These are phyloP conservation scores for Drosophila kohkoa DNA, from an alignment of 1,140 invertebrate species.

Conservation along the genomic window DNA sequence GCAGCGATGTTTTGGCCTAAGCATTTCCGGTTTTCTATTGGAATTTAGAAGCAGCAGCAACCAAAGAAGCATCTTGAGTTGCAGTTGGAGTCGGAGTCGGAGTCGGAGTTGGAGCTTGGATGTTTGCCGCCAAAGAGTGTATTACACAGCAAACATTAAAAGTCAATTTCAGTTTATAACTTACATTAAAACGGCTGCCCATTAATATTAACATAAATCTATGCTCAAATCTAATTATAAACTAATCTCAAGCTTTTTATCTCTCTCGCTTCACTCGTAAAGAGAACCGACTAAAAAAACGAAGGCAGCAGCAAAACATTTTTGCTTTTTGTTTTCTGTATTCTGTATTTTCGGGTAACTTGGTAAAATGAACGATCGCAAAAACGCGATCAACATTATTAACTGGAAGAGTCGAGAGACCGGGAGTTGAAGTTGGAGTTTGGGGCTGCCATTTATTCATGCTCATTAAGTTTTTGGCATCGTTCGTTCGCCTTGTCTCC, in stretches of 20 bases:
- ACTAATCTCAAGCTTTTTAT: conserved; percentile 69
- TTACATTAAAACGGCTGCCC: conserved; percentile 60
- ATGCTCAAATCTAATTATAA: conserved; percentile 75
- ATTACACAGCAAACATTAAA: conserved; percentile 51
- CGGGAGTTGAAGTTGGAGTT: not conserved
- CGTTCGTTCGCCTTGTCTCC: conserved; percentile 34
- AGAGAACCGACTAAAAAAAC: not conserved
- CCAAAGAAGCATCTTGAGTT: not conserved
- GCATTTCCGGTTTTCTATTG: conserved; percentile 78
- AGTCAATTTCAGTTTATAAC: conserved; percentile 60
- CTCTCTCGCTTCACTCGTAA: conserved; percentile 9
- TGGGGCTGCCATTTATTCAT: conserved; percentile 74
- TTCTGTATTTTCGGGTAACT: conserved; percentile 12
- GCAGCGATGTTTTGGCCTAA: conserved; percentile 46
- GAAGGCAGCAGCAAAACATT: not conserved
- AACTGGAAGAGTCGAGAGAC: conserved; percentile 32
- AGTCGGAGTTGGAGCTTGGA: conserved; percentile 23
- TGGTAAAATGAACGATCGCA: conserved; percentile 35
- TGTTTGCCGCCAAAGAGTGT: conserved; percentile 37
- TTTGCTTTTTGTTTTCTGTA: not conserved
- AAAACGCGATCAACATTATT: conserved; percentile 43
- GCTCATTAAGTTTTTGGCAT: conserved; percentile 78
- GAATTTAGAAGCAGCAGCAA: conserved; percentile 52
- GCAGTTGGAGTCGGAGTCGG: not conserved
- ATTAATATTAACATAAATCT: conserved; percentile 79